Base-by-base conservation (phyloP, 2,888 invertebrate species). In the Xestia rhomboidea region DNA sequence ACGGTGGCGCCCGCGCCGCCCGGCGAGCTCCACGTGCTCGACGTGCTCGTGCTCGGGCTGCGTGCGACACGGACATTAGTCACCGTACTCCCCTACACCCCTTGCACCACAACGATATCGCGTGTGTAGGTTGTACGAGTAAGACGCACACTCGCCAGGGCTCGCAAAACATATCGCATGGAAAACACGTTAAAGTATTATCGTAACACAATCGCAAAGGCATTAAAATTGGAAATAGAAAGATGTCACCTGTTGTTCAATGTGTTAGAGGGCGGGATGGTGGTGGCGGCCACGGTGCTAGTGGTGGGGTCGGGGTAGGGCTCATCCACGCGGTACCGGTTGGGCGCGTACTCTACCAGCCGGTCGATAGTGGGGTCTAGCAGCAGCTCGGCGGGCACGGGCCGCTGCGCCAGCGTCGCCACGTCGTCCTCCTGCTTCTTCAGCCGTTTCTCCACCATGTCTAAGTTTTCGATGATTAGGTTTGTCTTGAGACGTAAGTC, bases 391-490 rank as follows among this genome's bases (percentile, higher is more conserved):
- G 98, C 97, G 0, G 98, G 97, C 7, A 96, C 97, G 0, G 98
- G 98, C 57, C 98, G 96, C 90, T 98, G 98, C 0, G 98, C 98
- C 72, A 98, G 93, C 2, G 97, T 97, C 2, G 98, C 98, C 0
- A 98, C 98, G 90, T 98, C 98, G 89, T 98, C 98, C 90, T 98
- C 98, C 89, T 98, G 98, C 90, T 98, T 98, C 93, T 98, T 98
- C 76, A 98, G 93, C 64, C 98, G 97, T 90, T 98, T 98, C 91
- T 98, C 98, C 1, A 99, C 98, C 97, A 98, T 98, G 91, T 98
- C 98, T 88, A 99, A 97, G 93, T 99, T 99, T 89, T 98, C 98
- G 73, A 99, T 99, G 72, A 99, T 99, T 88, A 98, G 97, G 94
- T 99, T 98, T 0, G 99, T 98, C 93, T 98, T 99, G 0, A 98